Base-by-base conservation (phyloP, 2,113 vertebrate species). In the Alces alces region DNA sequence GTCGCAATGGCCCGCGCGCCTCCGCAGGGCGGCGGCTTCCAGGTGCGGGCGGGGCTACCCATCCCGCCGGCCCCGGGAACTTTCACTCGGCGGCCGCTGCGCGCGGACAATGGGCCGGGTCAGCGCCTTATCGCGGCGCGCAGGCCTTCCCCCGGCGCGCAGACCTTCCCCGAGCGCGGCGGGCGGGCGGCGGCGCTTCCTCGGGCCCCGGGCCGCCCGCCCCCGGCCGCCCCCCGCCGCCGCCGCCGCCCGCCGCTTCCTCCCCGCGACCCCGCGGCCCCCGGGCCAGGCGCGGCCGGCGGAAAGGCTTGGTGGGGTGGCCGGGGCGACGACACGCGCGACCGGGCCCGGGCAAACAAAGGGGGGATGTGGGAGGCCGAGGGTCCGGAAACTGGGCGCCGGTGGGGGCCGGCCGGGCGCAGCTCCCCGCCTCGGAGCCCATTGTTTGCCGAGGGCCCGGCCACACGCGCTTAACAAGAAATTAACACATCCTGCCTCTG, bases 401-500 rank as follows among this genome's bases (percentile, higher is more conserved):
- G 60, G 19, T 64, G 98, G 98, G 98, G 96, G 89, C 47, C 83
- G 91, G 96, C 86, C 96, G 93, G 98, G 98, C 96, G 98, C 98
- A 15, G 54, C 96, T 3, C 28, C 98, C 98, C 98, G 97, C 98
- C 98, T 98, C 98, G 14, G 98, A 98, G 98, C 97, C 99, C 98
- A 99, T 99, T 99, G 99, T 99, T 99, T 98, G 96, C 95, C 97
- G 98, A 95, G 99, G n/a, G 96, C 91, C 45, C 90, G 36, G 10
- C 82, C 91, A 82, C 98, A 96, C 98, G 96, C 96, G 95, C 97
- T 21, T 0, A 97, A 91, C 91, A 90, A 98, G 98, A 98, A 97
- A 98, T 96, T 47, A 98, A 99, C 98, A 98, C 99, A 99, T 99
- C 99, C 99, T 99, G 99, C 99, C 98, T 98, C 98, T 99, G 99